Evolutionary conservation across 2,797 vertebrate genomes (phyloP).

Genomic region (Paguma larvata): DNA sequence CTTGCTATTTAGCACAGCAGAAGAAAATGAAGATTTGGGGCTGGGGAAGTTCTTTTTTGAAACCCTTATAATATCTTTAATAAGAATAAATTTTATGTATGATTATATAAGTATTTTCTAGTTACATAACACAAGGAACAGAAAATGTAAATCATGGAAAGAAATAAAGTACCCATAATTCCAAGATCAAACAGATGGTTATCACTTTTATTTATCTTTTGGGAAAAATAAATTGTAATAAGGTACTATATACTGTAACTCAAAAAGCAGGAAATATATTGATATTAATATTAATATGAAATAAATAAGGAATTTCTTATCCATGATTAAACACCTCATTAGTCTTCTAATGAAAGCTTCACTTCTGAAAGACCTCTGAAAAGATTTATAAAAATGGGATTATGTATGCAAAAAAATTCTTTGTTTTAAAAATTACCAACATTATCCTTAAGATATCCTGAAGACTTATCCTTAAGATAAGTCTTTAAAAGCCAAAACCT

Average conservation of each 20-base stretch:
- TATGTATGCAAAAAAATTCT: neutral
- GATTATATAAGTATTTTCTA: neutral
- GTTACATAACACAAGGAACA: neutral
- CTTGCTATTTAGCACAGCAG: neutral
- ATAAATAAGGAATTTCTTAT: neutral
- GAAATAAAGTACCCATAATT: neutral
- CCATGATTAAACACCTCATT: neutral
- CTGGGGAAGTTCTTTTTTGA: neutral
- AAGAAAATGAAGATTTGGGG: neutral
- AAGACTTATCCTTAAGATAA: neutral
- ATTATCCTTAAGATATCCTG: neutral
- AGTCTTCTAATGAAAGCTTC: neutral
- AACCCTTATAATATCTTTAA: neutral
- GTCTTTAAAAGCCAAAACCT: neutral
- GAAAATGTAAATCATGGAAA: slow-evolving; percentile 38
- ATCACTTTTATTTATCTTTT: slow-evolving; percentile 1
- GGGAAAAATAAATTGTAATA: neutral
- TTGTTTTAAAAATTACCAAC: neutral
- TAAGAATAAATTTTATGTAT: neutral
- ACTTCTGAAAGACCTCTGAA: neutral
- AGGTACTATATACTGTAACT: neutral
- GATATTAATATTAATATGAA: neutral
- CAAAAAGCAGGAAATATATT: neutral
- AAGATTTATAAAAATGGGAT: neutral
- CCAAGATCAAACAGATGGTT: neutral